These are phyloP conservation scores for Catocala fraxini DNA, from an alignment of 2,888 invertebrate species.

Conservation along the genomic window DNA sequence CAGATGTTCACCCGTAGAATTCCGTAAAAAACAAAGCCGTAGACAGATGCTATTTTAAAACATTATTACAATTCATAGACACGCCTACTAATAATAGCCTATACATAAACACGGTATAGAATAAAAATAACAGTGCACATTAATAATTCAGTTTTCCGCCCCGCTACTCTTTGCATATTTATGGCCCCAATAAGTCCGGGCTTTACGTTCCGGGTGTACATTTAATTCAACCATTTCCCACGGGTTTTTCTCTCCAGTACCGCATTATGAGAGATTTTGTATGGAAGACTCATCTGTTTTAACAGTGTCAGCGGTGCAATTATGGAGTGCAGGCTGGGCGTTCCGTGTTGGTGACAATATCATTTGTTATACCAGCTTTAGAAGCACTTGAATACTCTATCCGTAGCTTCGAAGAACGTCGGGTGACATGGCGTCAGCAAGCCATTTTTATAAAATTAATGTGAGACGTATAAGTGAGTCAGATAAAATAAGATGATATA, in stretches of 20 bases:
- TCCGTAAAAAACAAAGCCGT: background rate
- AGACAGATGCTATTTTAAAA: background rate
- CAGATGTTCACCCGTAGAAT: too few species aligned
- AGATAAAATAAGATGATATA: too few species aligned
- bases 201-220: constrained; percentile 58
- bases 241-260: constrained; percentile 57
- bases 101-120: constrained; percentile 34
- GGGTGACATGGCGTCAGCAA: too few species aligned
- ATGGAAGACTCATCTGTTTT: constrained; percentile 43
- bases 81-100: constrained; percentile 20
- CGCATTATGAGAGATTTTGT: constrained; percentile 52
- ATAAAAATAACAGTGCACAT: constrained; percentile 41
- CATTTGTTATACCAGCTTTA: too few species aligned
- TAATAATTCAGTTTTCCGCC: constrained; percentile 33
- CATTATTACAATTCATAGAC: constrained; percentile 17
- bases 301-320: constrained; percentile 44
- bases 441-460: too few species aligned
- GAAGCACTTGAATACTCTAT: too few species aligned
- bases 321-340: constrained; percentile 34
- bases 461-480: too few species aligned
- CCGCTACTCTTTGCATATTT: constrained; percentile 39
- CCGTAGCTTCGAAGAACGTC: too few species aligned
- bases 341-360: constrained; percentile 2
- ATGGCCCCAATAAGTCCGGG: constrained; percentile 62
- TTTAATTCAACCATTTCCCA: constrained; percentile 68